Evolutionary conservation across 2,797 vertebrate genomes (phyloP), one percentile per base, ranked within the genome.

Genomic region (Fringilla coelebs): DNA sequence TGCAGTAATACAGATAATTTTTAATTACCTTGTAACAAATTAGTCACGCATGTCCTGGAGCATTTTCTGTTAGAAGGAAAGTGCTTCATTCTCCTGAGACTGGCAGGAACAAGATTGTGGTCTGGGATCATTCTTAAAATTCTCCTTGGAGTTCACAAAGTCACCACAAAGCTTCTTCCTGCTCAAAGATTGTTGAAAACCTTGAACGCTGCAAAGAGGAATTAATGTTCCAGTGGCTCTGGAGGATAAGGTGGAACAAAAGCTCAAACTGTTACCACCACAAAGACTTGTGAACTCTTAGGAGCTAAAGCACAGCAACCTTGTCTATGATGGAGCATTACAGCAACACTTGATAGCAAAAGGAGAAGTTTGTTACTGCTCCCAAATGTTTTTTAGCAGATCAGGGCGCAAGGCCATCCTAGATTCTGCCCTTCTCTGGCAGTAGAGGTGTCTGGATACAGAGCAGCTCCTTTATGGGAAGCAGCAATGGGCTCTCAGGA

Each of bases 11-110:
- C 57, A 88, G 70, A 84, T 61, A 62, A 78, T 54, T 93, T 93
- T 90, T 90, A 95, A 93, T 95, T 91, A 88, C 70, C 77, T 94
- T 73, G 26, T 90, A 84, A 75, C 58, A 87, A 93, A 93, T 89
- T 85, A 93, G 74, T 94, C 83, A 89, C 41, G 75, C 46, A 17
- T 62, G n/a, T 87, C 77, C 49, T 85, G 77, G 41, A 75, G 74
- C 51, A 38, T 78, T 90, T 93, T 65, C 61, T 74, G 9, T 52
- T 75, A 57, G 55, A 84, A 68, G 15, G n/a, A 76, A 83, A 96
- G 73, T 36, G 62, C 19, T 86, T 86, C 20, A 29, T 38, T 85
- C 75, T 61, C 67, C 40, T 1, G 55, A 55, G 74, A 81, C 31
- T 62, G 32, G 25, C n/a, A 84, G 57, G 38, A 94, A 81, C 24